Evolutionary conservation across 2,797 vertebrate genomes (phyloP), one percentile per base, ranked within the genome.

Genomic region (Serranus cabrilla): DNA sequence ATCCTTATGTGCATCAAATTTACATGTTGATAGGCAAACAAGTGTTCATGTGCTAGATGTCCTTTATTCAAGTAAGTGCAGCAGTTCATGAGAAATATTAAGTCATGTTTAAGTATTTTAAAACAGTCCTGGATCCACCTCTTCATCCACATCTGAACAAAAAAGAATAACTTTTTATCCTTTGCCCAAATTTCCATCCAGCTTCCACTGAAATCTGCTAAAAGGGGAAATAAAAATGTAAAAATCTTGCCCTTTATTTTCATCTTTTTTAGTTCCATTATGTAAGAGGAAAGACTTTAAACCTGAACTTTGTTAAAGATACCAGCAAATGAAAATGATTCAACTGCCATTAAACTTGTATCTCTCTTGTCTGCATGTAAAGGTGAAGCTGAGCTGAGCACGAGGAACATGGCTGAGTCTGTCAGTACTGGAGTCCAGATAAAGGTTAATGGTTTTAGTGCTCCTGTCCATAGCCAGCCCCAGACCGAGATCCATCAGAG

Each of bases 401-500:
- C 58, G 37, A 58, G 0, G 39, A 65, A 63, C 17, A 3, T 56
- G 45, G 17, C 55, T 14, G 57, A 72, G 17, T 45, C 71, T 34
- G 62, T 11, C 47, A 43, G 25, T 46, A 56, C 58, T 71, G 80
- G 59, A 69, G 64, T 58, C 64, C 90, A 76, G 63, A 78, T 80
- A 64, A 70, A 5, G 9, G 75, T 77, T 39, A 27, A 50, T 0
- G 83, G 85, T 12, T 12, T 66, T 40, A 66, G 52, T 23, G 74
- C 46, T 60, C 49, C 77, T 5, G 20, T 87, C 40, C 60, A 73
- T 50, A 68, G 47, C 23, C 39, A 50, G 39, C 9, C 14, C 17
- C 40, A 51, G 52, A 7, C 21, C 8, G 50, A 59, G 23, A 31
- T 83, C 31, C 95, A 89, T 51, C 88, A 88, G 25, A 95, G 83